phyloP scores from a whole-genome alignment of 2,797 vertebrate genomes.

The Eospalax fontanierii region DNA sequence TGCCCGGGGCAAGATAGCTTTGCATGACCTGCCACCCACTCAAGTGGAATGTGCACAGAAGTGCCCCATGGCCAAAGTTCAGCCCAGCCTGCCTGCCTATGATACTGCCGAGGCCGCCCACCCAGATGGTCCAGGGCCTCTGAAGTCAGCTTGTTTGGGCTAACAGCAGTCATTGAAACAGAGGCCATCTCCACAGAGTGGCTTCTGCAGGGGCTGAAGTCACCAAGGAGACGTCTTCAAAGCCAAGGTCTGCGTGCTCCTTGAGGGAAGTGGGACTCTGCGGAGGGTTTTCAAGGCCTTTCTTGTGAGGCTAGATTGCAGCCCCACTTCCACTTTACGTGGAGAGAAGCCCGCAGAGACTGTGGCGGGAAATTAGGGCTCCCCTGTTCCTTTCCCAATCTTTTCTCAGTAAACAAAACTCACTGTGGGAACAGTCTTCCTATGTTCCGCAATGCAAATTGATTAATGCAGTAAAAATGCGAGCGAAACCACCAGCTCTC shows the following conservation, averaged over 20 bases:
- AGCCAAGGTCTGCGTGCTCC: background rate
- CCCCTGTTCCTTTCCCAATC: conserved; percentile 73
- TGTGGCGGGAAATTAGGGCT: conserved; percentile 60
- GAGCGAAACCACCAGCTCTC: conserved; percentile 81
- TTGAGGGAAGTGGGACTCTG: background rate
- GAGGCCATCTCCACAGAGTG: background rate
- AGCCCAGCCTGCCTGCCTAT: rapidly evolving
- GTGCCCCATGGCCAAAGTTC: background rate
- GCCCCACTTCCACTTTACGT: rapidly evolving
- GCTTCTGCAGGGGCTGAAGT: background rate
- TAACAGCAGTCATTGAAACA: conserved; percentile 50
- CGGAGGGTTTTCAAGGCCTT: background rate
- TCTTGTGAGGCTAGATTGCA: background rate
- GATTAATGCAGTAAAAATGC: conserved; percentile 85
- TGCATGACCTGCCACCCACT: background rate
- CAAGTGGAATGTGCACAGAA: background rate
- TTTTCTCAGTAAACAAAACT: conserved; percentile 68
- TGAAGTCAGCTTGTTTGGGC: conserved; percentile 39
- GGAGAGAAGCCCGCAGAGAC: conserved; percentile 51
- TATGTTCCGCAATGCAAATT: conserved; percentile 80
- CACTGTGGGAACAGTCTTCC: conserved; percentile 77
- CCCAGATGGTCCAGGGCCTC: background rate
- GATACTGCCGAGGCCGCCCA: rapidly evolving
- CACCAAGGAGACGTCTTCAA: background rate
- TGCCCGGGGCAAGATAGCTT: background rate